phyloP scores from a whole-genome alignment of 1,140 invertebrate species.

The Zaprionus gabonicus region DNA sequence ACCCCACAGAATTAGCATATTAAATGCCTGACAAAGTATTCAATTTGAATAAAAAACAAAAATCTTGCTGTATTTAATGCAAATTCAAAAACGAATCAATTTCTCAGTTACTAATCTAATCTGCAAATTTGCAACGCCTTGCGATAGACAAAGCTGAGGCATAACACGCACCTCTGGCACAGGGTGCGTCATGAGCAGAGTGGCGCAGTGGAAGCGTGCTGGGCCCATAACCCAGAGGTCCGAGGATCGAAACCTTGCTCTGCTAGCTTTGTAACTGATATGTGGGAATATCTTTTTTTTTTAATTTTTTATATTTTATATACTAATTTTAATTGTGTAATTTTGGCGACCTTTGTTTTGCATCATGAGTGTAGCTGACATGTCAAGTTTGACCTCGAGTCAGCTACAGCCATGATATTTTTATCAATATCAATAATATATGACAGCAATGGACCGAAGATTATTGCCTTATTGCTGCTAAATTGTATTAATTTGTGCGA shows the following conservation, averaged over 20 bases:
- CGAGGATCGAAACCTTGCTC: slow-evolving; percentile 97
- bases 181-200: slow-evolving; percentile 88
- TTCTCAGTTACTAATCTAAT: slow-evolving; percentile 8
- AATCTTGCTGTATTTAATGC: background rate
- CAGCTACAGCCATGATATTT: no score
- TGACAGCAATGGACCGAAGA: no score
- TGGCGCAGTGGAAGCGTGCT: slow-evolving; percentile 99
- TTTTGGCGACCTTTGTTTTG: no score
- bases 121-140: slow-evolving; percentile 11
- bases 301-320: background rate
- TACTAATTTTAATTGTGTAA: background rate
- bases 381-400: no score
- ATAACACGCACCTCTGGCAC: background rate
- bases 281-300: slow-evolving; percentile 1
- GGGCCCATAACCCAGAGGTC: slow-evolving; percentile 99
- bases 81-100: background rate
- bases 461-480: background rate
- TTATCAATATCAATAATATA: no score
- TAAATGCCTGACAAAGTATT: slow-evolving; percentile 22
- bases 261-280: slow-evolving; percentile 86
- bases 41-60: slow-evolving; percentile 20
- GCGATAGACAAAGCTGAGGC: background rate
- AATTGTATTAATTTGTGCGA: background rate
- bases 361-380: no score
- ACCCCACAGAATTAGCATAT: slow-evolving; percentile 30